Evolutionary conservation across 1,140 invertebrate species (phyloP), one percentile per base, ranked within the genome.

Genomic region (Drosophila chauvacae): DNA sequence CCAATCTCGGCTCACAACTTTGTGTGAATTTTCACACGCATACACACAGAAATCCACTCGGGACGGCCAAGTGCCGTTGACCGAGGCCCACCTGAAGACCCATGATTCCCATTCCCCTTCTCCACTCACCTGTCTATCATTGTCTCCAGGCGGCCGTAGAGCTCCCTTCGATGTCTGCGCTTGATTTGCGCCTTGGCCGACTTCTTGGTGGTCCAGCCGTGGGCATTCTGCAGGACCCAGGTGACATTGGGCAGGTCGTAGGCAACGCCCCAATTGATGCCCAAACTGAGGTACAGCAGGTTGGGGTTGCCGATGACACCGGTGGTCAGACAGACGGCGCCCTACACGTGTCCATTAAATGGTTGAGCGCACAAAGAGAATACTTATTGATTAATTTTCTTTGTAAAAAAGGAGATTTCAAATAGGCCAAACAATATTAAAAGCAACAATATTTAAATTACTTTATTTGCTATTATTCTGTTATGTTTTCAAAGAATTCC

Each of bases 201-300:
- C 50, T 82, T 86, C 71, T 69, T 60, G 68, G 69, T 69, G 87
- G 53, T 73, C 58, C 85, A 87, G 28, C 85, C 88, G 30, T 92
- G 62, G 87, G 93, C 80, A 64, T 94, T 93, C 2, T 94, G 91
- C 23, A 95, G 92, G 2, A 95, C 94, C 81, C 95, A 95, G 10
- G 95, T 96, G 55, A 95, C 94, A 79, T 96, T 95, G 10, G 96
- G 96, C 44, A 96, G 84, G 73, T 96, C 95, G 80, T 96, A 96
- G 4, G 96, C 95, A 42, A 96, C 94, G 64, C 96, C 96, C 96
- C 95, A 96, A 92, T 96, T 96, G 42, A 93, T 53, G 44, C 91
- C 92, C 63, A 92, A 66, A 73, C 91, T 93, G 10, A 92, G 66
- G 57, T 88, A 92, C 60, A 90, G 64, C 3, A 75, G 66, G 57